Evolutionary conservation across 2,113 vertebrate species (phyloP).

Genomic region (Orthochromis indermauri): DNA sequence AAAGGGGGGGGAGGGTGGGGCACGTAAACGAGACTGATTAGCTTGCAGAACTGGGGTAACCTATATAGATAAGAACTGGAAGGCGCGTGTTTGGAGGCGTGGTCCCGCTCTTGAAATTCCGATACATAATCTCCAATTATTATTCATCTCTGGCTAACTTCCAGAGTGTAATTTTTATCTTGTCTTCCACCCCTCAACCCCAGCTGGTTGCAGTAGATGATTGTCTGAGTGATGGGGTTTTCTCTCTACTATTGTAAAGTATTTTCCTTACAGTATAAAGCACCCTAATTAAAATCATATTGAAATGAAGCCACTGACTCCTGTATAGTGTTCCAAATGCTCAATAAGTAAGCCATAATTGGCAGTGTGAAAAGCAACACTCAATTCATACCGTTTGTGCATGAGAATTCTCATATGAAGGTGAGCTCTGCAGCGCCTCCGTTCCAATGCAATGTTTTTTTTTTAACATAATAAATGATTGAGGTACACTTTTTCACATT

Average conservation of each 20-base stretch:
- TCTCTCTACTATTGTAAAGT: not conserved
- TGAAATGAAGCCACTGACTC: not conserved
- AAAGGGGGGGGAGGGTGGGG: no score
- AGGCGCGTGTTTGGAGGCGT: not conserved
- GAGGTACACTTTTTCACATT: not conserved
- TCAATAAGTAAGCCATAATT: not conserved
- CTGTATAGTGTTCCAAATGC: not conserved
- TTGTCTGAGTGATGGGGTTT: not conserved
- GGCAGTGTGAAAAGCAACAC: not conserved
- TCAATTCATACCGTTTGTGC: not conserved
- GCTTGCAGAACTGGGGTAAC: not conserved
- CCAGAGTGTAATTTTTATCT: not conserved
- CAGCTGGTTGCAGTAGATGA: not conserved
- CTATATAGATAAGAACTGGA: not conserved
- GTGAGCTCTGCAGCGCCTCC: not conserved
- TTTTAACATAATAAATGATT: not conserved
- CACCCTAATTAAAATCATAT: not conserved
- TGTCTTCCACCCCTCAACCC: not conserved
- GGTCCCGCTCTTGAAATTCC: not conserved
- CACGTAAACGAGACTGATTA: not conserved
- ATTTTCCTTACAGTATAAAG: not conserved
- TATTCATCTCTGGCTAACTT: not conserved
- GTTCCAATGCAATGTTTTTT: not conserved
- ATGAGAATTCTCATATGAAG: not conserved
- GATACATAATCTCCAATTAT: not conserved